Evolutionary conservation across 2,888 invertebrate species (phyloP), one percentile per base, ranked within the genome.

Genomic region (Atethmia centrago): DNA sequence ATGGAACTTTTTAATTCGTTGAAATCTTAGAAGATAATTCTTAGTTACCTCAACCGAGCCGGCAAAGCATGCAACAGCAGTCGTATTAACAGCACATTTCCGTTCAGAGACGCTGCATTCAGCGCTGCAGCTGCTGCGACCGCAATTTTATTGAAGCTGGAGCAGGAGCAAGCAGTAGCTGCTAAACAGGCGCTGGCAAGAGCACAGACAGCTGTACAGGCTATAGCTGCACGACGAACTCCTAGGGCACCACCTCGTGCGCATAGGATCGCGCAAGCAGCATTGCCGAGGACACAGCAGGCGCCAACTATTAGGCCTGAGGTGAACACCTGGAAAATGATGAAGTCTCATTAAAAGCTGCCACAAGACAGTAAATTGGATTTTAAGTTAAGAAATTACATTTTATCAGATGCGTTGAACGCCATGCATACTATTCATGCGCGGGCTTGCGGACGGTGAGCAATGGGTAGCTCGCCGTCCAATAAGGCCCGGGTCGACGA

Each of bases 291-390:
- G 3, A 95, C 94, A 83, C 96, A 95, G 69, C 94, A 94, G 0
- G 94, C 94, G 10, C 96, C 96, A 0, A 95, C 96, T 84, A 96
- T 95, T 0, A 96, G 85, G 0, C 95, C 95, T 19, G 96, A 95
- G 12, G 92, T 95, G 85, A 94, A 96, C 2, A 96, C 93, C 96
- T 96, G 89, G 1, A 88, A 84, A 31, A 36, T 3, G 0, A 47
- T 31, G 7, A 31, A 31, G 21, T 0, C 14, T 45, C 9, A 31
- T 47, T 31, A 31, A 45, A 45, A 14, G 21, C 8, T 45, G 14
- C 28, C 21, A 40, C 40, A 9, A 40, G 9, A 40, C 40, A 40
- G 8, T 9, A 40, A 0, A 40, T 40, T 40, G 40, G 9, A 40
- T 0, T 40, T 40, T 36, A 36, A 36, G 8, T 40, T 40, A 40